A percentile compares a stretch with the other conserved stretches of the same genome.
phyloP scores from a whole-genome alignment of 2,888 invertebrate genomes.

The Lithophane semibrunnea region DNA sequence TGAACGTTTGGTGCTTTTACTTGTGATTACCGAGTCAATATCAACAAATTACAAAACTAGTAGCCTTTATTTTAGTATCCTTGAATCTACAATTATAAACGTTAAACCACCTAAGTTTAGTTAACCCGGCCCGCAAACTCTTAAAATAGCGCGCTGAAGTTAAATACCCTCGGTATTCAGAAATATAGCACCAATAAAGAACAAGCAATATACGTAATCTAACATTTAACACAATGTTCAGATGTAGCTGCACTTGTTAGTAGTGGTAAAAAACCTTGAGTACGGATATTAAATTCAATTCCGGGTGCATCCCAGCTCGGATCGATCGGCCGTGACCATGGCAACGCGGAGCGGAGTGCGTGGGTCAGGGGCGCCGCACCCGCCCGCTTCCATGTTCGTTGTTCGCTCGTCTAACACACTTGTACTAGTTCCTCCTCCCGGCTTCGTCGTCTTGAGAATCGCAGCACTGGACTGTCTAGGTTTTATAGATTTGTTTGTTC shows the following conservation, averaged over 20 bases:
- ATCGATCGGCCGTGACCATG: slow-evolving; percentile 89
- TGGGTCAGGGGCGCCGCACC: slow-evolving; percentile 84
- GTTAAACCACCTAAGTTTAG: neutral
- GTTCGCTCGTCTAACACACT: slow-evolving; percentile 50
- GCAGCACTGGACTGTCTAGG: neutral
- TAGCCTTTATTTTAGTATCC: slow-evolving; percentile 4
- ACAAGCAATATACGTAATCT: slow-evolving; percentile 1
- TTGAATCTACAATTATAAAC: slow-evolving; percentile 15
- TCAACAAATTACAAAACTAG: neutral
- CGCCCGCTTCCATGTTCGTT: slow-evolving; percentile 54
- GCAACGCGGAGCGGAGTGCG: slow-evolving; percentile 82
- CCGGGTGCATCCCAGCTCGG: slow-evolving; percentile 81
- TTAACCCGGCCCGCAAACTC: slow-evolving; percentile 15
- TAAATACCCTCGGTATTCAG: slow-evolving; percentile 21
- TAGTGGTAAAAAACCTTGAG: slow-evolving; percentile 68
- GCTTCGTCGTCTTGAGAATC: slow-evolving; percentile 3
- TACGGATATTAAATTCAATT: slow-evolving; percentile 70
- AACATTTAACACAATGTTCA: slow-evolving; percentile 14
- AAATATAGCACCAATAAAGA: slow-evolving; percentile 18
- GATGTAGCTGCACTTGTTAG: slow-evolving; percentile 50
- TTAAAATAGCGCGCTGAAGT: slow-evolving; percentile 28
- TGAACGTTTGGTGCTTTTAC: slow-evolving; percentile 3
- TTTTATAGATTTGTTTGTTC: slow-evolving; percentile 10
- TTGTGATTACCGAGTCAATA: slow-evolving; percentile 4
- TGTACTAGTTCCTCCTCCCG: slow-evolving; percentile 35